Percentiles rank a stretch among this genome's conserved stretches.
Conservation (phyloP, 2,113 vertebrate genomes). For the Gila orcuttii region DNA sequence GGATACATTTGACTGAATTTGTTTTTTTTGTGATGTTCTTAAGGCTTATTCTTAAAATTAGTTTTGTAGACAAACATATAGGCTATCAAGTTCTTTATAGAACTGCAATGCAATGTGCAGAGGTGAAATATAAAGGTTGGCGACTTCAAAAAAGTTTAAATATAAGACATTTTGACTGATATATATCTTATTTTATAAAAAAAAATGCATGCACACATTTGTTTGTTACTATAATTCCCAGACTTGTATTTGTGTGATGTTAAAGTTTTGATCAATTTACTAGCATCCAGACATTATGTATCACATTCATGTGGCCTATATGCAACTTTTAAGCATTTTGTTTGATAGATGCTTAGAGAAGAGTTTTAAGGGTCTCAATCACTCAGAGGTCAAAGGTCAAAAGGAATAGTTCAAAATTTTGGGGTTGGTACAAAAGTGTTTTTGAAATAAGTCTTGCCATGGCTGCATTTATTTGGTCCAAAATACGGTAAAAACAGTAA, state of each 20-base stretch:
- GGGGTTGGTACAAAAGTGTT: not conserved
- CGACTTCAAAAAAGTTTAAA: not conserved
- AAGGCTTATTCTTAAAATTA: not conserved
- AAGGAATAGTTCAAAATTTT: not conserved
- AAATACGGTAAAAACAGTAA: not conserved
- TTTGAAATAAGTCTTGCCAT: not conserved
- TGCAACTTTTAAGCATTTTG: not conserved
- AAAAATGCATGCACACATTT: not conserved
- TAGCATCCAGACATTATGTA: not conserved
- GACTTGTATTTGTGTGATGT: not conserved
- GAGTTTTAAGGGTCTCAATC: not conserved
- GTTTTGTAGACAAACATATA: not conserved
- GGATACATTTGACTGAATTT: not conserved
- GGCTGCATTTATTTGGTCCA: not conserved
- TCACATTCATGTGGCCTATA: not conserved
- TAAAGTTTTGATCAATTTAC: not conserved
- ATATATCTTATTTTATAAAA: no score
- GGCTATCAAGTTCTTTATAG: not conserved
- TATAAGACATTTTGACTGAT: not conserved
- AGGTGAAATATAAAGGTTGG: not conserved
- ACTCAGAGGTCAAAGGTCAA: conserved; percentile 29
- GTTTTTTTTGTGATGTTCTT: not conserved
- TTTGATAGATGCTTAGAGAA: not conserved
- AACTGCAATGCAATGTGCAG: not conserved
- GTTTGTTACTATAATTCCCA: not conserved